phyloP scores from a whole-genome alignment of 2,888 invertebrate genomes.

The Drosophila tripunctata region DNA sequence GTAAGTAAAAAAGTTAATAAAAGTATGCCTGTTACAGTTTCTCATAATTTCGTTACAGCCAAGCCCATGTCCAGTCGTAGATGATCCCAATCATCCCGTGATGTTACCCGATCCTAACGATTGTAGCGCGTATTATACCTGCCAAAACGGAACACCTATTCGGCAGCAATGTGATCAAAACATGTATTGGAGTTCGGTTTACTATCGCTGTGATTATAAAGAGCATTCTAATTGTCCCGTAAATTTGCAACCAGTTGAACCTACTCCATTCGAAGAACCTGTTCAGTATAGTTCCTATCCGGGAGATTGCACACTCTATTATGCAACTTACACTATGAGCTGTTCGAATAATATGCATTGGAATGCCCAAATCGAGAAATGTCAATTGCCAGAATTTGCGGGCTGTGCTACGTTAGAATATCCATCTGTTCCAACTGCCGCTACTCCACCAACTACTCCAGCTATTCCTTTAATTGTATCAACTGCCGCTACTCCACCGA shows the following conservation, averaged over 20 bases:
- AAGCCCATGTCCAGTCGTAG: slow-evolving; percentile 54
- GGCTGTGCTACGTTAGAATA: slow-evolving; percentile 42
- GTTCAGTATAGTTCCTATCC: slow-evolving; percentile 59
- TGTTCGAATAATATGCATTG: slow-evolving; percentile 70
- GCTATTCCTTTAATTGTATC: slow-evolving; percentile 8
- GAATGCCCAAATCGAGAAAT: slow-evolving; percentile 59
- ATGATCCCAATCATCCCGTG: slow-evolving; percentile 70
- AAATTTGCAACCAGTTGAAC: fast-evolving
- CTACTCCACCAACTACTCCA: slow-evolving; percentile 41
- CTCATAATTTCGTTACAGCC: not conserved
- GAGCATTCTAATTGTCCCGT: slow-evolving; percentile 59
- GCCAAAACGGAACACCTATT: slow-evolving; percentile 63
- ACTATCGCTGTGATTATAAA: slow-evolving; percentile 76
- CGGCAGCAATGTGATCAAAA: slow-evolving; percentile 64
- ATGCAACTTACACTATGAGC: slow-evolving; percentile 53
- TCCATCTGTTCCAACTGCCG: slow-evolving; percentile 25
- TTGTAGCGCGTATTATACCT: slow-evolving; percentile 78
- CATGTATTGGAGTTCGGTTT: slow-evolving; percentile 70
- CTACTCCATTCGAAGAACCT: not conserved
- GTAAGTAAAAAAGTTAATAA: slow-evolving; percentile 22
- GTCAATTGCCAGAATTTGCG: slow-evolving; percentile 64
- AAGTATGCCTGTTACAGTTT: no score
- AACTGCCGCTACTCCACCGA: slow-evolving; percentile 49
- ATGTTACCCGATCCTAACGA: slow-evolving; percentile 65
- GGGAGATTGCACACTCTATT: slow-evolving; percentile 73